Conservation (phyloP, 53 echinoderm and acorn worm genomes). For the Echinometra lucunter region DNA sequence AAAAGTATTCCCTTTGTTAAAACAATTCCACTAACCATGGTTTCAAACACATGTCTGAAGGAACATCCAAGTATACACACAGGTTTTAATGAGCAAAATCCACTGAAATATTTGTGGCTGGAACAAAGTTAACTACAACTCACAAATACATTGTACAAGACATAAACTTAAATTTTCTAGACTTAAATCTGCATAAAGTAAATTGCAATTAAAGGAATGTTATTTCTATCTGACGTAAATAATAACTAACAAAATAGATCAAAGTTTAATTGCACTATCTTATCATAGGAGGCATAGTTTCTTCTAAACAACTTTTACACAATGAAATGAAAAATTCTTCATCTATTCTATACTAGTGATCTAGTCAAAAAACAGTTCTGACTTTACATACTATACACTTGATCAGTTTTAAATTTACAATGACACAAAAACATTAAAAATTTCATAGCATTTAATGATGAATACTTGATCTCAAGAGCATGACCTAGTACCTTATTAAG, state of each 20-base stretch:
- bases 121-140: not conserved
- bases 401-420: not conserved
- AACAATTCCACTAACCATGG: too few relatives aligned
- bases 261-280: not conserved
- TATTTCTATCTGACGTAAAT: not conserved
- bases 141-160: not conserved
- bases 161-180: not conserved
- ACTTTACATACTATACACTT: too few relatives aligned
- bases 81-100: not conserved
- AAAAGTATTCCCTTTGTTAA: too few relatives aligned
- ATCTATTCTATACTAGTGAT: too few relatives aligned
- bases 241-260: not conserved
- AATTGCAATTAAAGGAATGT: slow-evolving; percentile 17
- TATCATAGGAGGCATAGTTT: not conserved
- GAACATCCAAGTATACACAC: too few relatives aligned
- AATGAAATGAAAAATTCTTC: not conserved
- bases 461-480: too few relatives aligned
- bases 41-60: too few relatives aligned
- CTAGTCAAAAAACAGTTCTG: not conserved
- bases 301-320: not conserved
- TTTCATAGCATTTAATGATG: too few relatives aligned
- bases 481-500: slow-evolving; percentile 49
- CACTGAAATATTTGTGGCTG: not conserved
- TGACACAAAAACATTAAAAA: not conserved
- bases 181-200: not conserved